Evolutionary conservation across 2,797 vertebrate species (phyloP), one percentile per base, ranked within the genome.

Genomic region (Phyllotis vaccarum): DNA sequence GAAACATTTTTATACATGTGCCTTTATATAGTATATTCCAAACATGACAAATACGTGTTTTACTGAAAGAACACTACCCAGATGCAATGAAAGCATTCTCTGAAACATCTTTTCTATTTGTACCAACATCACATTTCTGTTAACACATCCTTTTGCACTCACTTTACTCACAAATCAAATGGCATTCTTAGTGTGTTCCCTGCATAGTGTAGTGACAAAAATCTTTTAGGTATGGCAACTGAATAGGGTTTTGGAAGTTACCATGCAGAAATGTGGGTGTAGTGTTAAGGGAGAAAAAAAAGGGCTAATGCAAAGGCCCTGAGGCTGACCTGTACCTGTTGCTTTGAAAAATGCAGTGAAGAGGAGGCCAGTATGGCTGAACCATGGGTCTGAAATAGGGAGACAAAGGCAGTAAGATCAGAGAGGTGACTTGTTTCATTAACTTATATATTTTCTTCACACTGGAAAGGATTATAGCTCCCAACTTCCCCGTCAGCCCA

Each of bases 11-110:
- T 54, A 90, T 72, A 56, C 34, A 74, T 92, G 37, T 86, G 64
- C 46, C 56, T 52, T 92, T 92, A 66, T 74, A 66, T 37, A 79
- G 79, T 52, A 40, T 81, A 94, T 80, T 58, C 58, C 49, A 92
- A 89, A 49, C 21, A 89, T 89, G 95, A 86, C 49, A 40, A 91
- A 75, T 74, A 86, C 46, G 79, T 85, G 56, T 40, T 92, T 92
- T 72, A 89, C 56, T 80, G 86, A 89, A 94, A 89, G 89, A 92
- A 85, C 89, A 96, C 79, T 76, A 89, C 31, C 79, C 85, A 92
- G 85, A 74, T 94, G 79, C 85, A 89, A 91, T 52, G 43, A 83
- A 90, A 94, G 54, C 12, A 74, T 19, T 56, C 46, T 85, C 70
- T 79, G 64, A 89, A 89, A 40, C 34, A 86, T 89, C 37, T 85